Conservation (phyloP, 2,888 invertebrate species). For the Drosophila percnosoma region DNA sequence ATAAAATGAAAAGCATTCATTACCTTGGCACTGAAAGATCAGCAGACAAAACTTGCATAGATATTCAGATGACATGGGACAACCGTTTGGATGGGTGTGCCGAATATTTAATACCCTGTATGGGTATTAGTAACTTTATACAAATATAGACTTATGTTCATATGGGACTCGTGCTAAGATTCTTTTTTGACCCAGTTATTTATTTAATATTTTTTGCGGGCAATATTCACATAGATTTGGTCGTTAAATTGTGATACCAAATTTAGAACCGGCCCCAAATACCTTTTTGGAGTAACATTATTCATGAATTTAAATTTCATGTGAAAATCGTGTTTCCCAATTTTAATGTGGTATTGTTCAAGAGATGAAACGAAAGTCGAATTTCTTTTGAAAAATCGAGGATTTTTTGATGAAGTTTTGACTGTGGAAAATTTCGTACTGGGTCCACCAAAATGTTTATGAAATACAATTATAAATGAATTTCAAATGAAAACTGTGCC, state of each 20-base stretch:
- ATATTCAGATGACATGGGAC: conserved; percentile 11
- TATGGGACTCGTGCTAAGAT: neutral
- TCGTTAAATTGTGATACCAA: neutral
- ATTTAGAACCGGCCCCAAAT: neutral
- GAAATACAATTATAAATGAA: neutral
- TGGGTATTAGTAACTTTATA: neutral
- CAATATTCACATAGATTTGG: neutral
- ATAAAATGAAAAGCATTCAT: conserved; percentile 41
- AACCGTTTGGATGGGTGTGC: neutral
- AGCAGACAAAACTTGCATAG: conserved; percentile 9
- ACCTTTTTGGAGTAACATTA: neutral
- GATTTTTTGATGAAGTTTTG: neutral
- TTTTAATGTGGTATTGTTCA: neutral
- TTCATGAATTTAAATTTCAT: neutral
- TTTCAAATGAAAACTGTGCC: neutral
- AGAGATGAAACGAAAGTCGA: neutral
- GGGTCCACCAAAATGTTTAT: neutral
- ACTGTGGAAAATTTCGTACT: neutral
- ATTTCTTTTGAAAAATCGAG: neutral
- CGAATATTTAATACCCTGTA: conserved; percentile 11
- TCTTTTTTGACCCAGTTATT: neutral
- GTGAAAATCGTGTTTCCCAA: neutral
- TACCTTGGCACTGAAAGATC: conserved; percentile 49
- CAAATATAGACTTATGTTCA: neutral
- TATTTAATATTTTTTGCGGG: neutral